Evolutionary conservation across 2,797 vertebrate genomes (phyloP).

Genomic region (Cynopterus sphinx): DNA sequence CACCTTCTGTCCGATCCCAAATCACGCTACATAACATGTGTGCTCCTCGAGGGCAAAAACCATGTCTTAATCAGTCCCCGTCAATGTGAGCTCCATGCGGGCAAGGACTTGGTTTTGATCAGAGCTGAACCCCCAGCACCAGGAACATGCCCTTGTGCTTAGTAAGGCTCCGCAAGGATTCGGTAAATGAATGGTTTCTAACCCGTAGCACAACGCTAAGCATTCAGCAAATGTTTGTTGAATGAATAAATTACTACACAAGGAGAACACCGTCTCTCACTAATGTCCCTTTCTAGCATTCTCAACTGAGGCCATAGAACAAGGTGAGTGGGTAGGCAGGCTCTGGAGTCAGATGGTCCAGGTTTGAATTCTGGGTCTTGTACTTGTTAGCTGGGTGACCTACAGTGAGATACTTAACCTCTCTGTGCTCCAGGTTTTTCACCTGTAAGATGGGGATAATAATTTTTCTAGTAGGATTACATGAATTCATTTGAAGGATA

Average conservation of each 20-base stretch:
- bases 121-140: neutral
- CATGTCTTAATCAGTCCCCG: neutral
- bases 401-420: neutral
- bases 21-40: neutral
- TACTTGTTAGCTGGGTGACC: neutral
- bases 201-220: neutral
- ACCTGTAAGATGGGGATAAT: neutral
- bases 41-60: neutral
- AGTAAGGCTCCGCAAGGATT: neutral
- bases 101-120: neutral
- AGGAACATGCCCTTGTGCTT: neutral
- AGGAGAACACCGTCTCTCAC: neutral
- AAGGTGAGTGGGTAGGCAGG: neutral
- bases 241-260: neutral
- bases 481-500: neutral
- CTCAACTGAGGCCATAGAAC: neutral
- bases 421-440: neutral
- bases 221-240: neutral
- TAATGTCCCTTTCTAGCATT: neutral
- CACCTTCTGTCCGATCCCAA: neutral
- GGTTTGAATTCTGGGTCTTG: conserved; percentile 8
- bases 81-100: neutral
- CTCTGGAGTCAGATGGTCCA: neutral
- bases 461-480: conserved; percentile 30
- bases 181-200: neutral